phyloP scores from a whole-genome alignment of 2,888 invertebrate species.

The Tipula unca region DNA sequence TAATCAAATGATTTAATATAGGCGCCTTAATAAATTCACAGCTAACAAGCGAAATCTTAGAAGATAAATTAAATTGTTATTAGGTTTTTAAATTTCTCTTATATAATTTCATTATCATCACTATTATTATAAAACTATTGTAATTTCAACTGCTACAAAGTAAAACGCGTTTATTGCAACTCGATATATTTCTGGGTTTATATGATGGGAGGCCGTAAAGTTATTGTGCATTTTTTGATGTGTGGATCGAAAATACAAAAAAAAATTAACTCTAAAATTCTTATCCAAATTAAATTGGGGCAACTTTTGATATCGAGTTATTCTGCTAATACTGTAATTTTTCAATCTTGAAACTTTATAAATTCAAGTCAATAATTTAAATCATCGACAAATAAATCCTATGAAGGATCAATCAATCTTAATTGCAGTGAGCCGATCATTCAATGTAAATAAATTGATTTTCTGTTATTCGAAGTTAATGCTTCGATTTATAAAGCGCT shows the following conservation, averaged over 20 bases:
- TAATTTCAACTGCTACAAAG: neutral
- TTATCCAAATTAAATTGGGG: too few species aligned
- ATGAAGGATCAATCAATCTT: too few species aligned
- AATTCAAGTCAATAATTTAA: too few species aligned
- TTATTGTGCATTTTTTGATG: neutral
- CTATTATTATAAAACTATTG: neutral
- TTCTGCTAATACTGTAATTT: too few species aligned
- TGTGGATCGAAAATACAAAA: neutral
- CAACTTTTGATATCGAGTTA: too few species aligned
- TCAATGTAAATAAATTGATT: too few species aligned
- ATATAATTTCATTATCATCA: neutral
- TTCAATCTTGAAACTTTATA: too few species aligned
- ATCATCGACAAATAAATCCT: too few species aligned
- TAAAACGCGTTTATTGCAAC: neutral
- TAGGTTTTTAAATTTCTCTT: neutral
- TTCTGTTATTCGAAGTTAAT: too few species aligned
- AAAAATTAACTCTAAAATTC: too few species aligned
- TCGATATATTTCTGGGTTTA: neutral
- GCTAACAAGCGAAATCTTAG: neutral
- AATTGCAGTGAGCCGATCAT: too few species aligned
- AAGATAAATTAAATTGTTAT: neutral
- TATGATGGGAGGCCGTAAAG: neutral
- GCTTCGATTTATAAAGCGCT: too few species aligned
- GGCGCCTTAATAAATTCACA: neutral
- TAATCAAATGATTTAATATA: neutral